Conservation (phyloP, 2,888 invertebrate species). For the Drosophila kambysellisi region DNA sequence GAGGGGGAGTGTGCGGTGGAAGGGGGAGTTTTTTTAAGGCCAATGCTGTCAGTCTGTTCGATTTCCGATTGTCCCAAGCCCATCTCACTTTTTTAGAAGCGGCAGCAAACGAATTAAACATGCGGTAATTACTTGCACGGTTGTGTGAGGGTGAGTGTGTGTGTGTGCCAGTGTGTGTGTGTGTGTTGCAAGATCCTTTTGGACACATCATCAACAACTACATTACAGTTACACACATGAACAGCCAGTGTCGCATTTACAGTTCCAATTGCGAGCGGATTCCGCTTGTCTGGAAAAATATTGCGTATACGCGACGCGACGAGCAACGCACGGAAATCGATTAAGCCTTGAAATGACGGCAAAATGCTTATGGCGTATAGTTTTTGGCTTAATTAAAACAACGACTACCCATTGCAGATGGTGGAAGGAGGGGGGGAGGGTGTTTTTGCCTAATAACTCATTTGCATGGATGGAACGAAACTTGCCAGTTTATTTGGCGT, state of each 20-base stretch:
- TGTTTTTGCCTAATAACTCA: constrained; percentile 57
- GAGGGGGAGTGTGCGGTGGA: too few relatives aligned
- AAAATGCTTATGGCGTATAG: constrained; percentile 66
- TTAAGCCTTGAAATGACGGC: constrained; percentile 51
- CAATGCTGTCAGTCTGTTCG: constrained; percentile 43
- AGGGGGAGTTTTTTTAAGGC: not conserved
- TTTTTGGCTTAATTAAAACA: constrained; percentile 61
- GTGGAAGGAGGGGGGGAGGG: not conserved
- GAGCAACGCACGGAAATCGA: constrained; percentile 67
- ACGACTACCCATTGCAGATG: not conserved
- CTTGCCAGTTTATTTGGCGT: constrained; percentile 24
- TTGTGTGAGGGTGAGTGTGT: constrained; percentile 3
- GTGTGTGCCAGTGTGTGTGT: not conserved
- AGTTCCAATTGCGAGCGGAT: constrained; percentile 10
- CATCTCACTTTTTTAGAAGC: not conserved
- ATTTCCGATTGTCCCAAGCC: constrained; percentile 48
- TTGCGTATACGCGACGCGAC: constrained; percentile 68
- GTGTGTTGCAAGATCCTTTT: constrained; percentile 39
- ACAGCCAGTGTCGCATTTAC: constrained; percentile 9
- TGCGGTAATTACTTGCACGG: constrained; percentile 36
- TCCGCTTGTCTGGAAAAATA: constrained; percentile 29
- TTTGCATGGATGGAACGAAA: constrained; percentile 56
- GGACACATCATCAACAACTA: constrained; percentile 8
- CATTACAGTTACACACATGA: not conserved
- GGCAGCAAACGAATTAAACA: constrained; percentile 3